A percentile compares a stretch with the other conserved stretches of the same genome.
Conservation (phyloP, 2,888 invertebrate species). For the Endotricha flammealis region DNA sequence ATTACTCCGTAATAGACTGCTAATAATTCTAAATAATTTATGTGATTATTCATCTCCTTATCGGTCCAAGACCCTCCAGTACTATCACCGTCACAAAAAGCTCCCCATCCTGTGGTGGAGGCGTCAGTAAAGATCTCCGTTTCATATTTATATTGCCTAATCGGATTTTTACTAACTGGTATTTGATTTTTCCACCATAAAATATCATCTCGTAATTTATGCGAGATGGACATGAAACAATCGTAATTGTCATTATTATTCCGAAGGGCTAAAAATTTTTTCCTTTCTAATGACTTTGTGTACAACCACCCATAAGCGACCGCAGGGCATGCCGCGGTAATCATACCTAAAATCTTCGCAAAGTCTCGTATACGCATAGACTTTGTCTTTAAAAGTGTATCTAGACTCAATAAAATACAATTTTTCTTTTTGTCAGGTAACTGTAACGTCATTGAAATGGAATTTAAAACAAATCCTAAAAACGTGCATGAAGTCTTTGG, state of each 20-base stretch:
- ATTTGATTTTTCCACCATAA: conserved; percentile 14
- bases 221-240: conserved; percentile 6
- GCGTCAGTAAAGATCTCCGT: conserved; percentile 17
- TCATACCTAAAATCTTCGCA: conserved; percentile 5
- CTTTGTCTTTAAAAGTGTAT: too few species aligned
- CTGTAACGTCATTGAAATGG: conserved; percentile 2
- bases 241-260: conserved; percentile 14
- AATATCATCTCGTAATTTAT: conserved; percentile 8
- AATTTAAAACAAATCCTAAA: conserved; percentile 8
- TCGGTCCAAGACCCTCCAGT: conserved; percentile 16
- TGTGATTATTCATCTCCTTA: conserved; percentile 12
- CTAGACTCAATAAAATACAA: not conserved
- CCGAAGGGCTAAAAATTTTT: too few species aligned
- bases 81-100: conserved; percentile 9
- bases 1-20: conserved; percentile 14
- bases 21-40: too few species aligned
- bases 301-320: conserved; percentile 15
- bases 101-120: conserved; percentile 16
- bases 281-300: conserved; percentile 17
- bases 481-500: conserved; percentile 3
- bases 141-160: conserved; percentile 4
- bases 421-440: not conserved
- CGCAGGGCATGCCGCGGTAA: conserved; percentile 10
- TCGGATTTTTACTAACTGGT: conserved; percentile 1
- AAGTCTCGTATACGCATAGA: conserved; percentile 3